Evolutionary conservation across 2,888 invertebrate species (phyloP), one percentile per base, ranked within the genome.

Genomic region (Xanthia togata): DNA sequence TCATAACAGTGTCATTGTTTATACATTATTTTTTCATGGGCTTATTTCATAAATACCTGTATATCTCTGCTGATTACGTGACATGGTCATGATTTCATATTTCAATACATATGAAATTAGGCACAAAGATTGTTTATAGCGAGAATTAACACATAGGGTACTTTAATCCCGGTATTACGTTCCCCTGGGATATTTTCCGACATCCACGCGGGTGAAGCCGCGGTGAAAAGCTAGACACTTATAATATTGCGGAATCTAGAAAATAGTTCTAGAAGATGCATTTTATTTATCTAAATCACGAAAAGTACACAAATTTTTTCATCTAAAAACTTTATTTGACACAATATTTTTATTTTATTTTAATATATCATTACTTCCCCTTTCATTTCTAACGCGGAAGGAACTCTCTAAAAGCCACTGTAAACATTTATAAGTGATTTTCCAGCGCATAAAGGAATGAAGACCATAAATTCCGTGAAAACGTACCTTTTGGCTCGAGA

Each of bases 391-490:
- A 50, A 55, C 31, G 23, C 57, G 55, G 57, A 65, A 83, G 31
- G 17, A 62, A 73, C 57, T 64, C 26, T 57, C 60, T 57, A 62
- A 71, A 70, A 69, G 70, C 70, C 8, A 57, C 70, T 73, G 70
- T 50, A 79, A 79, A 79, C 60, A 64, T 73, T 68, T 57, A 47
- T 65, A 80, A 77, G 44, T 78, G 67, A 83, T 72, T 74, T 71
- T 75, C 41, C 60, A 57, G 53, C 47, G 64, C 26, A 73, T 70
- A 70, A 81, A 74, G 53, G 78, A 74, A 63, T 55, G 38, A 57
- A 47, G 47, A 38, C 59, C 71, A 81, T 84, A 84, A 55, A 84
- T 84, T 77, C 35, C 4, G 44, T 53, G 59, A 44, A 67, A 76
- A 70, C 20, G 44, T 65, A 84, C 23, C 62, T 71, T 81, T 81